Conservation (phyloP, 2,888 invertebrate species). For the Stegana nigrithorax region DNA sequence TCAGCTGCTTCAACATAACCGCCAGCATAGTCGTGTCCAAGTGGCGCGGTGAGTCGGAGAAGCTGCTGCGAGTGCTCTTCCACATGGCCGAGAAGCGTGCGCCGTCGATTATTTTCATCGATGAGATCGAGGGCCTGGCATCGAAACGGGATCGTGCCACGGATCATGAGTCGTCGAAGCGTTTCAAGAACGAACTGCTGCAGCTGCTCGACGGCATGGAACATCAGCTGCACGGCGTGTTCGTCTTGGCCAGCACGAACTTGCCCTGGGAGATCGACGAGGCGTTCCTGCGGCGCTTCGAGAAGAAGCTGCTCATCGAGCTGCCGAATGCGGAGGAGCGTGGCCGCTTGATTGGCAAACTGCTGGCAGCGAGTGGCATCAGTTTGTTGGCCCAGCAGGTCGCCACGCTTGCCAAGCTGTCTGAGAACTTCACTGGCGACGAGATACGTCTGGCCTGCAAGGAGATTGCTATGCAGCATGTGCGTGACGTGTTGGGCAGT, state of each 20-base stretch:
- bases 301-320: conserved; percentile 85
- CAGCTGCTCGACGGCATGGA: conserved; percentile 86
- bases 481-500: conserved; percentile 71
- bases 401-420: conserved; percentile 71
- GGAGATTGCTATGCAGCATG: conserved; percentile 85
- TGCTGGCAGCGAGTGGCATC: conserved; percentile 64
- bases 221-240: conserved; percentile 75
- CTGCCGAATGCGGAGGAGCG: conserved; percentile 79
- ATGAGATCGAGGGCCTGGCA: conserved; percentile 90
- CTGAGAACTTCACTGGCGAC: conserved; percentile 87
- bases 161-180: conserved; percentile 87
- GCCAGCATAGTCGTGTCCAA: conserved; percentile 92
- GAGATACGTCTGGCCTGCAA: conserved; percentile 89
- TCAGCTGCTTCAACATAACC: conserved; percentile 91
- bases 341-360: conserved; percentile 75
- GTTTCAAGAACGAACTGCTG: conserved; percentile 90
- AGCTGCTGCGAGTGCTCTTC: conserved; percentile 87
- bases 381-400: conserved; percentile 43
- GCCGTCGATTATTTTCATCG: conserved; percentile 92
- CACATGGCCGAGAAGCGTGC: conserved; percentile 87
- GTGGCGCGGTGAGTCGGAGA: conserved; percentile 97
- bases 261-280: conserved; percentile 93
- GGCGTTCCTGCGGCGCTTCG: conserved; percentile 87
- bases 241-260: conserved; percentile 87
- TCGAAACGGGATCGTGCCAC: conserved; percentile 74